Evolutionary conservation across 2,888 invertebrate genomes (phyloP), one percentile per base, ranked within the genome.

Genomic region (Pollenia griseotomentosa): DNA sequence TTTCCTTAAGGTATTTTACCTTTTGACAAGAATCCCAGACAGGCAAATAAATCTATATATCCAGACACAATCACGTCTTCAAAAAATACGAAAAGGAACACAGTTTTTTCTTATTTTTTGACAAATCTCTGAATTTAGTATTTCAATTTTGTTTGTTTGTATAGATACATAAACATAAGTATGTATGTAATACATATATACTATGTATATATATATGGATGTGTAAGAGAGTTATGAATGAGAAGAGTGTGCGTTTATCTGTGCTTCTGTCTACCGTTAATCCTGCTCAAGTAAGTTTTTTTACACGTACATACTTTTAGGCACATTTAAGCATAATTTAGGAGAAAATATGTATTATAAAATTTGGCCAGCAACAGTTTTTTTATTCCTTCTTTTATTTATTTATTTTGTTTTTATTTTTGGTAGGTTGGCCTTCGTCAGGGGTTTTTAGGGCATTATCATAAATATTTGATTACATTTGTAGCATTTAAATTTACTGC

Each of bases 21-120:
- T 82, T 78, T 68, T 78, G 79, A 79, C 74, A 71, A 68, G 57
- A 78, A 78, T 55, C 68, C 73, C 74, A 71, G 70, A 70, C 79
- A 75, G 44, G 51, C 70, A 68, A 78, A 83, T 75, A 86, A 86
- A 86, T 83, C 86, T 83, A 83, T 83, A 83, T 86, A 86, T 75
- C 57, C 53, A 79, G 57, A 65, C 79, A 79, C 46, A 86, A 83
- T 79, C 70, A 83, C 65, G 70, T 70, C 68, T 44, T 68, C 46
- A 53, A 55, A 33, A 53, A 23, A 63, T 23, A 11, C 12, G 3
- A 16, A 51, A 40, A 53, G 33, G 19, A 14, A 19, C 23, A 33
- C 44, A 70, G 33, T 33, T 33, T 33, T 33, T 33, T 0, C 2
- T 33, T 33, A 2, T 33, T 19, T 66, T 51, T 16, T n/a, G 16